phyloP scores from a whole-genome alignment of 2,113 vertebrate species.

The Archilochus colubris region DNA sequence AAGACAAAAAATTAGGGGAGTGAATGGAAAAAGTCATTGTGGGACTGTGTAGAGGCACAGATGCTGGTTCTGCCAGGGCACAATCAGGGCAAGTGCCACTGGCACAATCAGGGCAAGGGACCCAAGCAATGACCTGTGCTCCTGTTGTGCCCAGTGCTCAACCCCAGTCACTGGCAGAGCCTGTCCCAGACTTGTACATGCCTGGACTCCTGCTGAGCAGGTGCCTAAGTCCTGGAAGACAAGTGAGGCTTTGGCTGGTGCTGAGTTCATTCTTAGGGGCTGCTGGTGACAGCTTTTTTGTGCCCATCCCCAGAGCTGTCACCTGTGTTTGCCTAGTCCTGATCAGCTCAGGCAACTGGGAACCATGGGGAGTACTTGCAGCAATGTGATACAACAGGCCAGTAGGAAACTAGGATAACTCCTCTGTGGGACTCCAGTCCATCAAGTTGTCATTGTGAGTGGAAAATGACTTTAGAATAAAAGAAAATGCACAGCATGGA shows the following conservation, averaged over 20 bases:
- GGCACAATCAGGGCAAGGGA: rapidly evolving
- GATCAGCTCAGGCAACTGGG: rapidly evolving
- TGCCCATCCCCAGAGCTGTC: rapidly evolving
- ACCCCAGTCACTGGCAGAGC: rapidly evolving
- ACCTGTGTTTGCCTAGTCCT: neutral
- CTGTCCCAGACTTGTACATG: neutral
- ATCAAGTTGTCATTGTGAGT: neutral
- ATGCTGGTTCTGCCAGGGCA: rapidly evolving
- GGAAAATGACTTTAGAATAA: neutral
- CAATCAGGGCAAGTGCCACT: rapidly evolving
- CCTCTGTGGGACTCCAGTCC: rapidly evolving
- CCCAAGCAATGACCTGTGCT: rapidly evolving
- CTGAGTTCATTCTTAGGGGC: neutral
- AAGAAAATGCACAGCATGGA: neutral
- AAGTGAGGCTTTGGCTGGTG: neutral
- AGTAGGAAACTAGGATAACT: neutral
- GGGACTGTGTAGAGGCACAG: neutral
- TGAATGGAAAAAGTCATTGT: neutral
- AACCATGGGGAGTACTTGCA: rapidly evolving
- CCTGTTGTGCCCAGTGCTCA: rapidly evolving
- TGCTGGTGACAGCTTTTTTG: neutral
- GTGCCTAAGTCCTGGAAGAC: neutral
- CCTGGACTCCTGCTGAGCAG: neutral
- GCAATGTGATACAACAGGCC: rapidly evolving
- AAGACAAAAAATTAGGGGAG: neutral